A percentile compares a stretch with the other conserved stretches of the same genome.
Conservation (phyloP, 1,140 invertebrate species). For the Notospermus geniculatus region DNA sequence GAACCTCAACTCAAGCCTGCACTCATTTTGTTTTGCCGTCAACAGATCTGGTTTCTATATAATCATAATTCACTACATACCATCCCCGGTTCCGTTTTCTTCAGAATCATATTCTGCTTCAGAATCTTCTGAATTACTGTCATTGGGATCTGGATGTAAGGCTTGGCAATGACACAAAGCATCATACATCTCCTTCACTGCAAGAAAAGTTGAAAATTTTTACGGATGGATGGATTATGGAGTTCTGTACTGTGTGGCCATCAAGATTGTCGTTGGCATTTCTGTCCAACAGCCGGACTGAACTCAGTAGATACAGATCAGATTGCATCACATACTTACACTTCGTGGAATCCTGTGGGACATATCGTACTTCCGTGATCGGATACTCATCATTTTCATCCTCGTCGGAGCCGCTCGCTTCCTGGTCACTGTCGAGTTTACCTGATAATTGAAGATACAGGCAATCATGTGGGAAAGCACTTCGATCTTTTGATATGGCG, state of each 20-base stretch:
- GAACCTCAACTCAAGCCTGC: no score
- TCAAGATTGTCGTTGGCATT: background rate
- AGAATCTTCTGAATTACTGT: conserved; percentile 49
- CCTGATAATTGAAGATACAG: conserved; percentile 66
- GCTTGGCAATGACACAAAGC: conserved; percentile 71
- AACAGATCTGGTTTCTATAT: background rate
- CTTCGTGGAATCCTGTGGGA: conserved; percentile 63
- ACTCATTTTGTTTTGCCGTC: no score
- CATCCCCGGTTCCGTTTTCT: conserved; percentile 48
- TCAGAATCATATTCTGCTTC: conserved; percentile 59
- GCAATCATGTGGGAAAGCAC: conserved; percentile 66
- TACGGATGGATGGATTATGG: background rate
- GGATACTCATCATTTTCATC: conserved; percentile 58
- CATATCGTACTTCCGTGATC: conserved; percentile 68
- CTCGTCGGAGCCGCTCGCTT: conserved; percentile 24
- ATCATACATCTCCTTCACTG: conserved; percentile 66
- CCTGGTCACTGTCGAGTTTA: conserved; percentile 18
- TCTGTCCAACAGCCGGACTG: background rate
- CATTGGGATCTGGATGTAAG: conserved; percentile 66
- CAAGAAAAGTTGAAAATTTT: conserved; percentile 23
- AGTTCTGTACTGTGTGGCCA: background rate
- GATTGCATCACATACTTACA: no score
- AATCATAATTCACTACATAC: conserved; percentile 21
- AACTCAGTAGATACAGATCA: no score
- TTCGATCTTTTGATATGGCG: conserved; percentile 69